Evolutionary conservation across 2,888 invertebrate species (phyloP), one percentile per base, ranked within the genome.

Genomic region (Habrosyne pyritoides): DNA sequence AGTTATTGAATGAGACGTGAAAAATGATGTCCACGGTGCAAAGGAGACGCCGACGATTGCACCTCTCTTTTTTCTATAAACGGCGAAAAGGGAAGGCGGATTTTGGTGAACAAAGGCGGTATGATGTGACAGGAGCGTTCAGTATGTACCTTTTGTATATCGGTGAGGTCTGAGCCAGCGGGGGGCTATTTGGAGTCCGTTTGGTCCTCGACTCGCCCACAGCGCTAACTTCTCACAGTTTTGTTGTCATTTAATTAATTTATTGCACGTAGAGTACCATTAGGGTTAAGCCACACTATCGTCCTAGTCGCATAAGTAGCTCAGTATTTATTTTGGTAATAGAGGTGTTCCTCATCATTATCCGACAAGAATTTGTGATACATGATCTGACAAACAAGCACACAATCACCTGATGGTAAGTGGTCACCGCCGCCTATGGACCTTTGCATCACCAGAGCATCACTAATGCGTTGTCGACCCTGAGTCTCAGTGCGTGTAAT

Each of bases 1-100:
- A 87, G 81, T 90, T 92, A 91, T 92, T 92, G 91, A 92, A 91
- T 90, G 88, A 90, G 90, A 92, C 89, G 89, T 92, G 92, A 92
- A 92, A 92, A 92, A 92, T 92, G 91, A 91, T 89, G 90, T 86
- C 81, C 79, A 76, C 80, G 73, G 70, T 72, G 84, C 85, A 91
- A 91, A 91, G 89, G 84, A 82, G 68, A 67, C 65, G 90, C 91
- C 91, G 90, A 82, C 88, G 73, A 77, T 77, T 71, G 73, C 66
- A 67, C 66, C 69, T 84, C 83, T 79, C 81, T 76, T 77, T 86
- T 81, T 80, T 71, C 26, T 21, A 47, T 51, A 47, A 53, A 47
- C 47, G 65, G 61, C 65, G 68, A 77, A 69, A 83, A 86, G 77
- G 74, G 82, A 84, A 77, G 81, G 84, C 81, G 72, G 81, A 84